Conservation (phyloP, 2,888 invertebrate species). For the Ceratothoa steindachneri region DNA sequence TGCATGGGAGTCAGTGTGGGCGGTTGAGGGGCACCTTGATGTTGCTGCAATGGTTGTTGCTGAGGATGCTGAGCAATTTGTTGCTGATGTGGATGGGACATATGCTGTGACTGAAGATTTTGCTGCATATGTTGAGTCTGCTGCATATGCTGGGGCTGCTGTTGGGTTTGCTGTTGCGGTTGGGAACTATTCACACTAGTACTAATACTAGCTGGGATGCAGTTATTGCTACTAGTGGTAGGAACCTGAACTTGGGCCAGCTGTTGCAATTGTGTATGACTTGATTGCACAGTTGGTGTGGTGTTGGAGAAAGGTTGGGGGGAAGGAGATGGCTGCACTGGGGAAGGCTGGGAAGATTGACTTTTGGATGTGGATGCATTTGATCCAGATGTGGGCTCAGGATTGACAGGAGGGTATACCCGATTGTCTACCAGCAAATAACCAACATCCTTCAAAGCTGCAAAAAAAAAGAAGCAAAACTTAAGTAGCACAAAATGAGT, state of each 20-base stretch:
- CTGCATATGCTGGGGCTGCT: not conserved
- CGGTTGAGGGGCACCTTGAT: slow-evolving; percentile 27
- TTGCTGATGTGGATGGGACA: not conserved
- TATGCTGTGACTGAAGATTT: not conserved
- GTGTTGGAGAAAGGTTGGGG: slow-evolving; percentile 20
- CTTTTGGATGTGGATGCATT: slow-evolving; percentile 8
- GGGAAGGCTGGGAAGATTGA: slow-evolving; percentile 34
- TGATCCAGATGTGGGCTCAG: slow-evolving; percentile 14
- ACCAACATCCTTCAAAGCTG: slow-evolving; percentile 47
- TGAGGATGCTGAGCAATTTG: not conserved
- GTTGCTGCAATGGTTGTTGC: not conserved
- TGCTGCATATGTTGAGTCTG: not conserved
- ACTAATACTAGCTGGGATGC: not conserved
- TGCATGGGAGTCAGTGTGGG: slow-evolving; percentile 47
- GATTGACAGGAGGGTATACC: slow-evolving; percentile 37
- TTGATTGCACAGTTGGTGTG: not conserved
- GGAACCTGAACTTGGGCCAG: not conserved
- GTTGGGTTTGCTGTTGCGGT: not conserved
- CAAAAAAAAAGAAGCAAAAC: slow-evolving; percentile 3
- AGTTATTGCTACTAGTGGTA: not conserved
- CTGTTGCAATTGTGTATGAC: not conserved
- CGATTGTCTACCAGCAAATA: slow-evolving; percentile 46
- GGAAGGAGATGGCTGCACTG: slow-evolving; percentile 31
- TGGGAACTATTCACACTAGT: not conserved
- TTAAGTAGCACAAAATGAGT: too few relatives aligned